Evolutionary conservation across 2,113 vertebrate species (phyloP).

Genomic region (Tetrax tetrax): DNA sequence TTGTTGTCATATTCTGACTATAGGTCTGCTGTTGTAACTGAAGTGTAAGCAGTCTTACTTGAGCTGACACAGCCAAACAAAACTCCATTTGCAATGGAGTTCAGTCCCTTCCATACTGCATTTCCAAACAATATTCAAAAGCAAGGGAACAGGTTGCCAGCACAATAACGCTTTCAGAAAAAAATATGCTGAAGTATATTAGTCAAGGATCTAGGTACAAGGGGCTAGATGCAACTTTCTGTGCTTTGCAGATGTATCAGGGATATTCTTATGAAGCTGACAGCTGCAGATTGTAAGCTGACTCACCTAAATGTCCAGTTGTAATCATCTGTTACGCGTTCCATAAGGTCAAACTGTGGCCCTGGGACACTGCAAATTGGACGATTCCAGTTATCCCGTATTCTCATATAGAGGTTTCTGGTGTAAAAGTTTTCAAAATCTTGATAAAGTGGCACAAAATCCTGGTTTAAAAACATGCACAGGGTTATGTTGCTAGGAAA

Average conservation of each 20-base stretch:
- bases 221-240: background rate
- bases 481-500: conserved; percentile 30
- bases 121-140: background rate
- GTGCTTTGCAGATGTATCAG: background rate
- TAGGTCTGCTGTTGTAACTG: background rate
- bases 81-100: background rate
- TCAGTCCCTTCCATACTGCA: background rate
- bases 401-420: conserved; percentile 92
- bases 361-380: conserved; percentile 91
- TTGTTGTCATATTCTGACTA: background rate
- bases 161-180: background rate
- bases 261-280: background rate
- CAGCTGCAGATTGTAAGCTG: background rate
- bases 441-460: conserved; percentile 95
- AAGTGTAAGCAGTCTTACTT: background rate
- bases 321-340: conserved; percentile 90
- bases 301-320: conserved; percentile 96
- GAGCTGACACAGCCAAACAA: background rate
- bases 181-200: background rate
- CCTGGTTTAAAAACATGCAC: conserved; percentile 74
- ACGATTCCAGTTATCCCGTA: conserved; percentile 94
- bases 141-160: background rate
- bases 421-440: conserved; percentile 97
- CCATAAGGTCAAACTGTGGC: conserved; percentile 87
- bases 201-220: background rate